Evolutionary conservation across 2,797 vertebrate species (phyloP), one percentile per base, ranked within the genome.

Genomic region (Garrulus glandarius): DNA sequence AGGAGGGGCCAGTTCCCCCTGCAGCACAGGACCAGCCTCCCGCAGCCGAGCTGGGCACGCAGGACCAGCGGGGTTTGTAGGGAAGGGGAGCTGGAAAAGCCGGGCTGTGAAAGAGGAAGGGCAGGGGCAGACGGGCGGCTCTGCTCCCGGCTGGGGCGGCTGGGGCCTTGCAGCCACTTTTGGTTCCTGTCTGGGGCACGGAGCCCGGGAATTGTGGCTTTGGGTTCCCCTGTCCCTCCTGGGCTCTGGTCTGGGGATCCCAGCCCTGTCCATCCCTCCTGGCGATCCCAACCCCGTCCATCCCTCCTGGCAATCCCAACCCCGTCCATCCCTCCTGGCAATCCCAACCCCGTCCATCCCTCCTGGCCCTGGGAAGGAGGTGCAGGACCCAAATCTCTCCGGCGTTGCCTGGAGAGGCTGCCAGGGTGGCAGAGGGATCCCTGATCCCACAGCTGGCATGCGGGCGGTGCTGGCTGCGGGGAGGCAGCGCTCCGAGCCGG

Each of bases 71-170:
- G 9, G 4, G 29, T 15, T 26, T 37, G 21, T 5, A n/a, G 55
- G 67, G 36, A 52, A 61, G n/a, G 36, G n/a, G 23, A 34, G 44
- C 41, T 60, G 29, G 53, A 37, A 86, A 37, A 47, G 44, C 7
- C 13, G 36, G 64, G 56, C 39, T n/a, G 65, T 8, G 61, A 88
- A 88, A 83, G 87, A 69, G 82, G 84, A 93, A 93, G 87, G 80
- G 71, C 86, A 39, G 36, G 5, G 27, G 27, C 26, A 72, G 23
- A 43, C 12, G 18, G 21, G 16, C 5, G 19, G 32, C 56, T 64
- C 57, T 69, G 80, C 36, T 72, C 56, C 53, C 34, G 9, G 65
- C 36, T 70, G 84, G 15, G 24, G 34, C 9, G 7, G 10, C 67
- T 11, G 18, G 10, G 46, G 32, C 61, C 34, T 36, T 49, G 85